Evolutionary conservation across 2,113 vertebrate genomes (phyloP), one percentile per base, ranked within the genome.

Genomic region (Blennius ocellaris): DNA sequence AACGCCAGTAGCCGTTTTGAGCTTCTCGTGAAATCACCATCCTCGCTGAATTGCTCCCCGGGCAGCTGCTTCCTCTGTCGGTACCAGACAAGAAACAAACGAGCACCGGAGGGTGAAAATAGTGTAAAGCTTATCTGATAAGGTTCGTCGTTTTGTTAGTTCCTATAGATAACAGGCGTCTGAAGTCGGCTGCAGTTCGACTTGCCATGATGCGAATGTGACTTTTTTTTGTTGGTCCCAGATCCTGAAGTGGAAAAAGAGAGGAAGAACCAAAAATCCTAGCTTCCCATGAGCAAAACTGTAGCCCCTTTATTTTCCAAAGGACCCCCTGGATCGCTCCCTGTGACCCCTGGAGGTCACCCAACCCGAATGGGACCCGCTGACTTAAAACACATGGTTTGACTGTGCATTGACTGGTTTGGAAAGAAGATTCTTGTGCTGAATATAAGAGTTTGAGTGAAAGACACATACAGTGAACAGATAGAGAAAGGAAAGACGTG

Each of bases 371-470:
- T 57, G 76, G 56, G 66, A 73, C 12, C 44, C 63, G 14, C 62
- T 81, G 82, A 76, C 70, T 83, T 69, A 76, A 88, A 89, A 90
- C 86, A 88, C 65, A 88, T 83, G 88, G 66, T 11, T 62, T 61
- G 64, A 73, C 72, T 62, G 71, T 30, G 2, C 21, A 30, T 30
- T 30, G 21, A 30, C 21, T 30, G 21, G 21, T 30, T 30, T 30
- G 21, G 21, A 30, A 30, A 30, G 21, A 30, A 4, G 59, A 72
- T 64, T 71, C 55, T 63, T 71, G 73, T 68, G 71, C 61, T 80
- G 15, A 69, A 65, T 63, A 57, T 15, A 37, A 39, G 41, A 64
- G 50, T 30, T 75, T 7, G 2, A 61, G 41, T 82, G 62, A 56
- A 17, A 54, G 44, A 16, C 2, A 39, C 6, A 37, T 1, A 15